Evolutionary conservation across 2,113 vertebrate species (phyloP).

Genomic region (Salminus brasiliensis): DNA sequence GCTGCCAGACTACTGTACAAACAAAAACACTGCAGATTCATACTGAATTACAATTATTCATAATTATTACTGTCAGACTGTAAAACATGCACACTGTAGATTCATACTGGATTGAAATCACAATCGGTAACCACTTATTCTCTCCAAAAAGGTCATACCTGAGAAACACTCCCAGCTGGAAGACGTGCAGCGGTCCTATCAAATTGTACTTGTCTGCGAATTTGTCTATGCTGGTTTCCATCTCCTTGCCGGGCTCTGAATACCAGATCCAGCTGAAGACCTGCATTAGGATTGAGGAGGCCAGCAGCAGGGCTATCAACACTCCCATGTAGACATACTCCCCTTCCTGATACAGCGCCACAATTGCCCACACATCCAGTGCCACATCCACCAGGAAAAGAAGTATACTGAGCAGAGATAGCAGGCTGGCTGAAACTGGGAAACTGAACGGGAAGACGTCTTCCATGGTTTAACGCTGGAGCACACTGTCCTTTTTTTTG

Average conservation of each 20-base stretch:
- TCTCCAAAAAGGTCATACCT: slow-evolving; percentile 57
- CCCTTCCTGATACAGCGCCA: slow-evolving; percentile 57
- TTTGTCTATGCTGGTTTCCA: background rate
- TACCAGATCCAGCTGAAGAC: slow-evolving; percentile 80
- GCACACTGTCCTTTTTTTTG: background rate
- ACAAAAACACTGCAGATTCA: no score
- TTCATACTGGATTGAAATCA: no score
- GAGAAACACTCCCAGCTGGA: slow-evolving; percentile 78
- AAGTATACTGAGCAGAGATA: slow-evolving; percentile 46
- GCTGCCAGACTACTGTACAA: background rate
- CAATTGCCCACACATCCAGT: slow-evolving; percentile 44
- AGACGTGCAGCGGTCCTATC: slow-evolving; percentile 64
- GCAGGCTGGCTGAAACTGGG: slow-evolving; percentile 30
- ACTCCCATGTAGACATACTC: slow-evolving; percentile 47
- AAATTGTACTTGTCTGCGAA: background rate
- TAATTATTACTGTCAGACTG: no score
- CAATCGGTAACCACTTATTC: background rate
- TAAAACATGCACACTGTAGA: background rate
- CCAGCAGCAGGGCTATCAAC: slow-evolving; percentile 60
- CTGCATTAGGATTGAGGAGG: slow-evolving; percentile 66
- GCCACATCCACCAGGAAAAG: slow-evolving; percentile 56
- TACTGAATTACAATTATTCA: no score
- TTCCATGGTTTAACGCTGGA: slow-evolving; percentile 6
- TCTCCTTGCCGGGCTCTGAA: slow-evolving; percentile 35
- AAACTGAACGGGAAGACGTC: slow-evolving; percentile 33